Base-by-base conservation (phyloP, 1,140 invertebrate genomes). In the Varroa destructor region DNA sequence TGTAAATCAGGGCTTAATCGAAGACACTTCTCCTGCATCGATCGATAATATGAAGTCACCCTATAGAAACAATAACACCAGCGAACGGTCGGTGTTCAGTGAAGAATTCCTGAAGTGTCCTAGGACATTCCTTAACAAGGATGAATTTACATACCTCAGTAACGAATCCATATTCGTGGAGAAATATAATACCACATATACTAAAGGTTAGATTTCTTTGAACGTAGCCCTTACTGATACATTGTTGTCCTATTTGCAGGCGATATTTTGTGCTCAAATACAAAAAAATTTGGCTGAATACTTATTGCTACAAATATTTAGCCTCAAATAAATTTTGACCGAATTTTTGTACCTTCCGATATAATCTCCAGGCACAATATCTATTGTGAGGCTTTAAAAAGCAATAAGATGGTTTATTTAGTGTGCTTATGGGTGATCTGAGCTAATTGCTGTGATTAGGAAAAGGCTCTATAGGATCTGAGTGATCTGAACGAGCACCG, bases 121-220 rank as follows among this genome's bases (percentile, higher is more conserved):
- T 1, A 79, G 80, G 74, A 79, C 84, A 43, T 75, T 80, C 10
- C 73, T 84, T 3, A 75, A 77, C 2, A 72, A 73, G 1, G 76
- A 78, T 3, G 82, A 84, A 58, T 84, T 81, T 74, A 71, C 75
- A 43, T 75, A 77, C 37, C 64, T 76, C 46, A 74, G 76, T 25
- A 81, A 83, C 74, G 77, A 77, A 0, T 78, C 78, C 54, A 74
- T 82, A n/a, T 80, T 75, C 57, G 78, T 82, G 6, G 76, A 77
- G 0, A 76, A 77, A 51, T 81, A 82, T 71, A 74, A 78, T 5
- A 77, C 77, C 70, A 75, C 74, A 0, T 80, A 79, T 67, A 67
- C 12, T 12, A 40, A 40, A 25, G 61, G 61, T 67, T 6, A 14
- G 57, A 58, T 6, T 14, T 73, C 77, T 5, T 72, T 74, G 1